A percentile compares a stretch with the other conserved stretches of the same genome.
These are phyloP conservation scores for Ammospiza caudacuta DNA, from an alignment of 2,113 vertebrate genomes.

Conservation along the genomic window DNA sequence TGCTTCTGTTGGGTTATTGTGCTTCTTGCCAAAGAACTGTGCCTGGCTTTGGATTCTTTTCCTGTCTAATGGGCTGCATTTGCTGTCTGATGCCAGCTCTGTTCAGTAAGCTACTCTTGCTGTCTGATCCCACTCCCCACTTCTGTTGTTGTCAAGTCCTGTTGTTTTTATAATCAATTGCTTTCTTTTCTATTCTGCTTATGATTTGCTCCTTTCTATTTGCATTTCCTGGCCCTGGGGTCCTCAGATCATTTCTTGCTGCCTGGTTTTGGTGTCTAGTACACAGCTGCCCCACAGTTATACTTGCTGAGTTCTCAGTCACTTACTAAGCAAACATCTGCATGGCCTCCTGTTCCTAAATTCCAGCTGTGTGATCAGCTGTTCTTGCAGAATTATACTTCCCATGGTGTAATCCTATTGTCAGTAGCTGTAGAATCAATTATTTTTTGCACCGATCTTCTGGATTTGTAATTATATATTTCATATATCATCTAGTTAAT, in stretches of 20 bases:
- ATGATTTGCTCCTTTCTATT: background rate
- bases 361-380: conserved; percentile 39
- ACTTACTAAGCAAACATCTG: background rate
- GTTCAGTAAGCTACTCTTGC: background rate
- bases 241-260: background rate
- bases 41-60: background rate
- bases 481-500: background rate
- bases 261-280: background rate
- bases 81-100: background rate
- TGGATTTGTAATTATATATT: conserved; percentile 4
- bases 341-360: background rate
- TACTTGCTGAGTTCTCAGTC: background rate
- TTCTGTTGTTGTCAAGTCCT: conserved; percentile 9
- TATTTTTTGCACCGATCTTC: background rate
- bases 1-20: background rate
- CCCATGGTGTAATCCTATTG: background rate
- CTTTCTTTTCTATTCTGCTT: background rate
- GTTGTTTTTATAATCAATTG: background rate
- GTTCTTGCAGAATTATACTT: background rate
- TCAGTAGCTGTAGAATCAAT: background rate
- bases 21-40: background rate
- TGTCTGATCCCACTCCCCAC: background rate
- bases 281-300: background rate
- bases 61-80: conserved; percentile 15
- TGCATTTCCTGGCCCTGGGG: background rate